Base-by-base conservation (phyloP, 2,888 invertebrate species). In the Caenorhabditis virilis region DNA sequence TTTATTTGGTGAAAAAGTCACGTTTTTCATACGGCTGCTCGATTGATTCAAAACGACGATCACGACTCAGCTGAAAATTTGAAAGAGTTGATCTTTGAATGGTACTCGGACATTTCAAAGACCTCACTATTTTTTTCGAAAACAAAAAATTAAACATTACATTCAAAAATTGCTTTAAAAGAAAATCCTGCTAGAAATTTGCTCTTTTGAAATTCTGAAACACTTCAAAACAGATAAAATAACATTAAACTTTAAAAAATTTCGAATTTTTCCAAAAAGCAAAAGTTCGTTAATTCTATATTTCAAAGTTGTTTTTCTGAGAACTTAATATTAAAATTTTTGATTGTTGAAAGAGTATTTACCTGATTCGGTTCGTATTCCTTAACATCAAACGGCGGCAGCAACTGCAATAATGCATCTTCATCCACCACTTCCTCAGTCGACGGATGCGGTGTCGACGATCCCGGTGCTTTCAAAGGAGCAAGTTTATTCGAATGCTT, bases 11-110 rank as follows among this genome's bases (percentile, higher is more conserved):
- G n/a, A n/a, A 9, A 30, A 62, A 62, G n/a, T 47, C 43, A 2
- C 61, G 55, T 47, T 35, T 46, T 26, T 55, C 42, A 25, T 25
- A 62, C 26, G 61, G 56, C 20, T 15, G 45, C 16, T 35, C 55
- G 7, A 47, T 26, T 15, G 51, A 52, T 6, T 42, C 42, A 25
- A 23, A 62, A 1, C 47, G 39, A 25, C 61, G 50, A 11, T n/a
- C 46, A 1, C 26, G 43, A 41, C 18, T 22, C 15, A 38, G 15
- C 38, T 38, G 38, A 16, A 38, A 38, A 18, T 36, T 6, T 13
- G n/a, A 36, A 9, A 6, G 13, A 30, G 13, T 9, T 30, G 30
- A 9, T 6, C 13, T 30, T 30, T 13, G 30, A 30, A 30, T 30
- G 30, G 6, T 9, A 30, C 30, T 9, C 30, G 30, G 6, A 13